A percentile compares a stretch with the other conserved stretches of the same genome.
phyloP scores from a whole-genome alignment of 2,888 invertebrate species.

The Polydesmus complanatus region DNA sequence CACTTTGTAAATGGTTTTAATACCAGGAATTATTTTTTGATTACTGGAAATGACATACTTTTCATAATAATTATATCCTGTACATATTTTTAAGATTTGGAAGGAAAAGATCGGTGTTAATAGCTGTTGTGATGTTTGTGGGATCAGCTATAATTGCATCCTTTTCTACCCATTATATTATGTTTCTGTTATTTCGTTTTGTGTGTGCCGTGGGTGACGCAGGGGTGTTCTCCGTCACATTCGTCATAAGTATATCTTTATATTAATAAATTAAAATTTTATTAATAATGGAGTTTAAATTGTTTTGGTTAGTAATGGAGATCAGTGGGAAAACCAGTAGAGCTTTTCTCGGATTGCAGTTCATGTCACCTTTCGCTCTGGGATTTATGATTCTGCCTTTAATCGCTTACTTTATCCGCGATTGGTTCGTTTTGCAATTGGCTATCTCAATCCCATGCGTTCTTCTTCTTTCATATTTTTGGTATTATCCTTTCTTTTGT shows the following conservation, averaged over 20 bases:
- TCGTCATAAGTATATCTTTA: constrained; percentile 5
- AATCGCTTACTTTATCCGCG: constrained; percentile 52
- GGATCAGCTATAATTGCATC: constrained; percentile 51
- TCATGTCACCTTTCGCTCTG: constrained; percentile 61
- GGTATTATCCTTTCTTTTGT: constrained; percentile 1
- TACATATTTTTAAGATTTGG: constrained; percentile 45
- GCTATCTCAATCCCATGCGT: constrained; percentile 58
- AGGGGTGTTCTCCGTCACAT: constrained; percentile 12
- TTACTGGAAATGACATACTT: no score
- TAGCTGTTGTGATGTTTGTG: constrained; percentile 48
- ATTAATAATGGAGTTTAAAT: background rate
- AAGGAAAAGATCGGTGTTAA: constrained; percentile 57
- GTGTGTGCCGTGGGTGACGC: constrained; percentile 25
- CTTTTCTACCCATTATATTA: constrained; percentile 52
- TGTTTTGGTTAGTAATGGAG: constrained; percentile 44
- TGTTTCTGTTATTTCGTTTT: constrained; percentile 54
- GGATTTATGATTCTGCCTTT: constrained; percentile 59
- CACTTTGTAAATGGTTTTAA: no score
- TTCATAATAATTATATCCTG: no score
- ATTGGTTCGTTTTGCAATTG: constrained; percentile 57
- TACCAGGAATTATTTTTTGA: no score
- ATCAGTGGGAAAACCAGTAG: constrained; percentile 65
- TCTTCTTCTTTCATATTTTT: constrained; percentile 47
- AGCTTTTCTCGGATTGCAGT: constrained; percentile 63
- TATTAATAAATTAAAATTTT: background rate